Evolutionary conservation across 2,113 vertebrate species (phyloP).

Genomic region (Ammodramus savannarum): DNA sequence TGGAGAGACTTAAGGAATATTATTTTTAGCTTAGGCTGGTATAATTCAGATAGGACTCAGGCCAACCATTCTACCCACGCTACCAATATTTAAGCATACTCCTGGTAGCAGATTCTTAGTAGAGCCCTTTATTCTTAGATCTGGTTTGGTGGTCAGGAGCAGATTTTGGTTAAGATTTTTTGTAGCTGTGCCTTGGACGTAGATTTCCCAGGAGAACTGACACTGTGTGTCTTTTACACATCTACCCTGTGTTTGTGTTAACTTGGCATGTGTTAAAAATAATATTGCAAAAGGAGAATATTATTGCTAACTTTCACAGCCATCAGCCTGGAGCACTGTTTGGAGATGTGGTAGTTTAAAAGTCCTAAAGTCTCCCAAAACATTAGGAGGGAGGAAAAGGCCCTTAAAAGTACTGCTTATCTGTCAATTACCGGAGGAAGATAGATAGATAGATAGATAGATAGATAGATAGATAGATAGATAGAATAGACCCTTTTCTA

Average conservation of each 20-base stretch:
- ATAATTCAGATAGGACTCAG: conserved; percentile 17
- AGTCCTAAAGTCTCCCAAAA: not conserved
- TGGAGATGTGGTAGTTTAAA: not conserved
- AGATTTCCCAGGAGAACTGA: not conserved
- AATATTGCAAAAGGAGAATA: not conserved
- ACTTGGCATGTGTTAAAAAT: conserved; percentile 21
- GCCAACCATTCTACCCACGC: not conserved
- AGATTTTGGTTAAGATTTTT: not conserved
- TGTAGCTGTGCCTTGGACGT: not conserved
- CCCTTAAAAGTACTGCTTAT: not conserved
- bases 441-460: too few relatives aligned
- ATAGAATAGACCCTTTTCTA: not conserved
- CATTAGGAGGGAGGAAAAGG: not conserved
- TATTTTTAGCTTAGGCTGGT: conserved; percentile 37
- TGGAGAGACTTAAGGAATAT: not conserved
- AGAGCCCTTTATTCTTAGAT: conserved; percentile 1
- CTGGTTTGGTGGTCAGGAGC: not conserved
- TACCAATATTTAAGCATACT: not conserved
- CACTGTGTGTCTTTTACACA: not conserved
- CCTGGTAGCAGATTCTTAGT: not conserved
- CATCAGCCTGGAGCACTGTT: not conserved
- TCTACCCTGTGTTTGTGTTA: conserved; percentile 1
- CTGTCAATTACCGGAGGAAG: not conserved
- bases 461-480: not conserved
- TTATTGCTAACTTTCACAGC: conserved; percentile 8